phyloP scores from a whole-genome alignment of 64 coral and sea anemone genomes.

The Actinia tenebrosa region DNA sequence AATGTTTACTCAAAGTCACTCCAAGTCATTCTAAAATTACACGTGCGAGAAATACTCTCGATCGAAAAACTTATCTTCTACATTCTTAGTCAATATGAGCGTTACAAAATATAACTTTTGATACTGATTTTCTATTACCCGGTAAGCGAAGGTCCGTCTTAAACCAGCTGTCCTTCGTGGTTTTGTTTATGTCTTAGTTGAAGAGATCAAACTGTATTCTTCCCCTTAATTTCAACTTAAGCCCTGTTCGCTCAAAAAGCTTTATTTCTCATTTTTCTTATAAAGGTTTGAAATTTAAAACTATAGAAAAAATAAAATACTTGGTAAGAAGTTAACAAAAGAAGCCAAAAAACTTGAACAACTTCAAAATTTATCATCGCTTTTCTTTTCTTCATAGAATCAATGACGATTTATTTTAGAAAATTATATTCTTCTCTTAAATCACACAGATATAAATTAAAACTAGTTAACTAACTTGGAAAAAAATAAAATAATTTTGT shows the following conservation, averaged over 20 bases:
- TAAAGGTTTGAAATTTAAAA: not conserved
- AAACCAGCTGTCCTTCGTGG: not conserved
- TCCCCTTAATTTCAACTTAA: not conserved
- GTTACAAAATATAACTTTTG: not conserved
- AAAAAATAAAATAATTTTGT: too few relatives aligned
- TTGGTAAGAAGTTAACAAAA: not conserved
- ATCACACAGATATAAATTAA: too few relatives aligned
- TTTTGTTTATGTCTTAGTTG: not conserved
- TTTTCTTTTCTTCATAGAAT: not conserved
- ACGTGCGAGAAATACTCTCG: not conserved
- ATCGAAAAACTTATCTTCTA: not conserved
- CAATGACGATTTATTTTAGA: too few relatives aligned
- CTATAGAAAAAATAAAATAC: not conserved
- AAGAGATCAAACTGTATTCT: not conserved
- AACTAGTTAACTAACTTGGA: too few relatives aligned
- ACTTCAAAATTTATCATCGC: not conserved
- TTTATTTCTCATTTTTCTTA: not conserved
- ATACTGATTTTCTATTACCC: not conserved
- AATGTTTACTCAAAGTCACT: slow-evolving; percentile 26
- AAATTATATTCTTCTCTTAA: too few relatives aligned
- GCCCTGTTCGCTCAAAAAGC: not conserved
- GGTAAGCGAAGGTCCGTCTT: not conserved
- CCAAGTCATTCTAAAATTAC: not conserved
- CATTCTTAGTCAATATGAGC: not conserved
- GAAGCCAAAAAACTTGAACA: not conserved